Percentiles rank a stretch among this genome's conserved stretches.
These are phyloP conservation scores for Saccopteryx bilineata DNA, from an alignment of 2,113 vertebrate genomes.

Conservation along the genomic window DNA sequence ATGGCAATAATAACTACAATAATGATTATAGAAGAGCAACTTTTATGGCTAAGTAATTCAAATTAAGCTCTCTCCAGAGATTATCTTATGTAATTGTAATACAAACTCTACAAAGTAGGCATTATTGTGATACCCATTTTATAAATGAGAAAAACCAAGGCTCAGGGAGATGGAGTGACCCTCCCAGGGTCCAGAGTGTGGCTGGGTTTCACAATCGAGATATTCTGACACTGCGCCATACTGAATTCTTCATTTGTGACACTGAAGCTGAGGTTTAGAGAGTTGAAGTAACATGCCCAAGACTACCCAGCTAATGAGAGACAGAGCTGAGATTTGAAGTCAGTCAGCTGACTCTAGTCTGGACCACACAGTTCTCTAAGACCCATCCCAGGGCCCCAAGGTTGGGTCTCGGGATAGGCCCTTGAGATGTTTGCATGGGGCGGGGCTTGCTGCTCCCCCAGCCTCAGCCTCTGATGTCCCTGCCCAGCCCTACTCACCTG, in stretches of 20 bases:
- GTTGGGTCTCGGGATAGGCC: neutral
- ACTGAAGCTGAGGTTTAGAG: neutral
- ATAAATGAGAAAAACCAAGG: neutral
- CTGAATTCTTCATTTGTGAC: neutral
- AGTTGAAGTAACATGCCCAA: neutral
- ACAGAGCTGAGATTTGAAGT: neutral
- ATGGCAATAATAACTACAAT: neutral
- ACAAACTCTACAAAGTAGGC: neutral
- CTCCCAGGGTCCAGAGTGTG: neutral
- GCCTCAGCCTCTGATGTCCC: neutral
- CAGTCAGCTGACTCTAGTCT: neutral
- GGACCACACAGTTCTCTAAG: neutral
- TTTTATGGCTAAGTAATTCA: neutral
- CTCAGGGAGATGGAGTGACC: neutral
- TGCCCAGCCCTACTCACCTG: constrained; percentile 90
- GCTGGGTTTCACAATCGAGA: neutral
- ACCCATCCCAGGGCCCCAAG: neutral
- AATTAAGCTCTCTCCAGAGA: neutral
- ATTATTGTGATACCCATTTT: neutral
- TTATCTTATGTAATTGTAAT: neutral
- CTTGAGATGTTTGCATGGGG: neutral
- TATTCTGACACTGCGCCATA: neutral
- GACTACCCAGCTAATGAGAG: neutral
- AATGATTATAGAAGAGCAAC: neutral
- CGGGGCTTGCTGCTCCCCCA: neutral